phyloP scores from a whole-genome alignment of 2,113 vertebrate genomes.

The Eptesicus fuscus region DNA sequence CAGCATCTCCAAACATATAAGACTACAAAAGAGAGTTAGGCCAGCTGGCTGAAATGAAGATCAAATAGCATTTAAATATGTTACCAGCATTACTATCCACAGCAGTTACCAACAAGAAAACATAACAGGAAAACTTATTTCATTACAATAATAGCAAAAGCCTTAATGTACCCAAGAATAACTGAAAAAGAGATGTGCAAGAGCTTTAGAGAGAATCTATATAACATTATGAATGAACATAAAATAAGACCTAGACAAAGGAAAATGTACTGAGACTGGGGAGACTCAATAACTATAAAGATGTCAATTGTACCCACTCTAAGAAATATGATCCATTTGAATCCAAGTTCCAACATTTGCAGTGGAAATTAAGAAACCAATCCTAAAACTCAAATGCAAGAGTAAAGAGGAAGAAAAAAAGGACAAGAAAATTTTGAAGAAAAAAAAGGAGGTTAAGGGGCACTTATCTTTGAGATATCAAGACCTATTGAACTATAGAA shows the following conservation, averaged over 20 bases:
- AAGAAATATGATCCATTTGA: background rate
- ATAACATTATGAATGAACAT: background rate
- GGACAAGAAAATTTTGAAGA: background rate
- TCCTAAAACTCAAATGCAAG: background rate
- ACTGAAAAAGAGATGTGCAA: background rate
- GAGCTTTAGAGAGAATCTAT: background rate
- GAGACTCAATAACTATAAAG: background rate
- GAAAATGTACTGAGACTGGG: background rate
- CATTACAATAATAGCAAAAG: background rate
- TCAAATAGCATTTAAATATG: background rate
- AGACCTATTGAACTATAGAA: background rate
- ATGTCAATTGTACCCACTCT: background rate
- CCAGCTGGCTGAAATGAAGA: background rate
- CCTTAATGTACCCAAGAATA: background rate
- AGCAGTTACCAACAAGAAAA: background rate
- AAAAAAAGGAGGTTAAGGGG: background rate
- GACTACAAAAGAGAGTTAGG: background rate
- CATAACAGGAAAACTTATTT: background rate
- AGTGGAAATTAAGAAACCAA: background rate
- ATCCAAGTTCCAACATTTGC: background rate
- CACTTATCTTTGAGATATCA: background rate
- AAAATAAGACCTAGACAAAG: background rate
- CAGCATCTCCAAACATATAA: background rate
- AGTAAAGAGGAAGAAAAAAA: background rate
- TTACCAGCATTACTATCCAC: background rate